These are phyloP conservation scores for Cisticola juncidis DNA, from an alignment of 2,113 vertebrate species.

Conservation along the genomic window DNA sequence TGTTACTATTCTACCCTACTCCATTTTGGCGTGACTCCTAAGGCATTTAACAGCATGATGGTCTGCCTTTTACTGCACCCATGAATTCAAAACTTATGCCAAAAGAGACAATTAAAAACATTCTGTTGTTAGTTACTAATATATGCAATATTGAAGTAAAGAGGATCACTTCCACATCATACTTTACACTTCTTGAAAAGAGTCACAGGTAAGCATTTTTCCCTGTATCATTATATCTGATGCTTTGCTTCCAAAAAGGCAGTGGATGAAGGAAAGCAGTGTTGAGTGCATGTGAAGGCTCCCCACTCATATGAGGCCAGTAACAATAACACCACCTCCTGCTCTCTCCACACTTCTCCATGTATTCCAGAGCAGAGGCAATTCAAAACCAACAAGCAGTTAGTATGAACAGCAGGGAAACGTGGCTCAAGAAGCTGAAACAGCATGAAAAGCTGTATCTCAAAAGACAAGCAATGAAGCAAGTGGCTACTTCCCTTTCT, in stretches of 20 bases:
- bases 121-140: neutral
- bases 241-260: neutral
- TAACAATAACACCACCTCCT: neutral
- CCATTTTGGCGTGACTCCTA: neutral
- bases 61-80: neutral
- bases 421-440: neutral
- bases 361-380: neutral
- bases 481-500: neutral
- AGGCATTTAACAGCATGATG: neutral
- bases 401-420: neutral
- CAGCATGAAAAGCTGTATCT: neutral
- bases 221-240: neutral
- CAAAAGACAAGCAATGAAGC: neutral
- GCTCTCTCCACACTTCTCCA: neutral
- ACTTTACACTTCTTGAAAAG: neutral
- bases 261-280: fast-evolving
- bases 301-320: neutral
- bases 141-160: neutral
- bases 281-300: neutral
- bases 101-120: neutral
- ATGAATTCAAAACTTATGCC: neutral
- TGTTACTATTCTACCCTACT: neutral
- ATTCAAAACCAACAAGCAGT: neutral
- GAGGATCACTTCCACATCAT: fast-evolving
- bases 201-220: neutral